A percentile compares a stretch with the other conserved stretches of the same genome.
phyloP scores from a whole-genome alignment of 1,140 invertebrate species.

The Samia ricini region DNA sequence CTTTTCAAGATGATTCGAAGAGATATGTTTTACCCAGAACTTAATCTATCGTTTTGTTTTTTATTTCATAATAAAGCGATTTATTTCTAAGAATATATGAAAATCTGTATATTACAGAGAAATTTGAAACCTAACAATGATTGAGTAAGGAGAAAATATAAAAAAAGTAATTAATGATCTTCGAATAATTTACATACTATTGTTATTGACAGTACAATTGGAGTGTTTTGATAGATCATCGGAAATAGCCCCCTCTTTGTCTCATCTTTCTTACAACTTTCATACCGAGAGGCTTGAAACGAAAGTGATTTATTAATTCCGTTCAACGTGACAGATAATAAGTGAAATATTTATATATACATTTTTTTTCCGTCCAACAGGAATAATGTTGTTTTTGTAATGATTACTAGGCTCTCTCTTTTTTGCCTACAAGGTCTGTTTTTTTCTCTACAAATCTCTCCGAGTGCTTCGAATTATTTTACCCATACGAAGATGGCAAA shows the following conservation, averaged over 20 bases:
- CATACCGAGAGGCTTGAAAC: conserved; percentile 27
- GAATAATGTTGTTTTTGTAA: conserved; percentile 7
- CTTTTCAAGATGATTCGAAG: too few species aligned
- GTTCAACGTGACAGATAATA: conserved; percentile 24
- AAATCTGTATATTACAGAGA: too few species aligned
- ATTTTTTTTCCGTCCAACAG: conserved; percentile 9
- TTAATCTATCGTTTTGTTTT: too few species aligned
- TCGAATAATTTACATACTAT: too few species aligned
- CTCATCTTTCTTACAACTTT: conserved; percentile 31
- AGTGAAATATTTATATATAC: conserved; percentile 24
- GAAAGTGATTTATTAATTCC: conserved; percentile 35
- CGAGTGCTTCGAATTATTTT: too few species aligned
- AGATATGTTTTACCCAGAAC: too few species aligned
- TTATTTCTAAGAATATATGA: too few species aligned
- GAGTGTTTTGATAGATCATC: conserved; percentile 42
- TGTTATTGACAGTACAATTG: neutral
- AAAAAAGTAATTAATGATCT: too few species aligned
- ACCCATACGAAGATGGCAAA: too few species aligned
- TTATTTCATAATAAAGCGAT: too few species aligned
- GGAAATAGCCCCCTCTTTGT: conserved; percentile 33
- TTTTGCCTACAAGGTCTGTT: neutral
- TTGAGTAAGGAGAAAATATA: too few species aligned
- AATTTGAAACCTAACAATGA: too few species aligned
- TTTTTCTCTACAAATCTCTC: neutral
- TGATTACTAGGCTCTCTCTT: neutral